Evolutionary conservation across 2,113 vertebrate species (phyloP).

Genomic region (Trichomycterus rosablanca): DNA sequence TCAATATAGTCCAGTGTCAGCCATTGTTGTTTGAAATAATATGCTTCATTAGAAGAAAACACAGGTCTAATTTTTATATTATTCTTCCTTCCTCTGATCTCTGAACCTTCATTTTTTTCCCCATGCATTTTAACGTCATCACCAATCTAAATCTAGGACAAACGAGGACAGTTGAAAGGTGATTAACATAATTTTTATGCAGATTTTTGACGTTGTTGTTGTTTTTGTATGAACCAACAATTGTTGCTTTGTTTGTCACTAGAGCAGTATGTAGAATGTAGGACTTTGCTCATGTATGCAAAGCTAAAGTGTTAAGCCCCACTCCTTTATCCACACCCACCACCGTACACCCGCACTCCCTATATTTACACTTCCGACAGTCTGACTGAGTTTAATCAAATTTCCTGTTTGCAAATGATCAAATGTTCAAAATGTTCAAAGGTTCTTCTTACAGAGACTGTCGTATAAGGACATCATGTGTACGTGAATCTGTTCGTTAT

Average conservation of each 20-base stretch:
- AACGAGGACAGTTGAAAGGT: constrained; percentile 69
- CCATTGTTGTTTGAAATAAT: too few species aligned
- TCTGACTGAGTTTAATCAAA: constrained; percentile 41
- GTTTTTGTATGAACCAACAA: constrained; percentile 12
- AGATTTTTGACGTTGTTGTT: constrained; percentile 57
- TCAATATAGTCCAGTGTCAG: too few species aligned
- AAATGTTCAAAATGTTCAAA: constrained; percentile 70
- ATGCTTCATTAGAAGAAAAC: too few species aligned
- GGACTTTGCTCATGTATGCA: constrained; percentile 68
- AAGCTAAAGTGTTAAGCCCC: constrained; percentile 59
- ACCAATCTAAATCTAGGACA: constrained; percentile 45
- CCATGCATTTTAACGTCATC: constrained; percentile 39
- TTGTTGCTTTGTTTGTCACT: constrained; percentile 29
- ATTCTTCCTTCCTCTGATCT: too few species aligned
- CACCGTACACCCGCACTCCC: constrained; percentile 19
- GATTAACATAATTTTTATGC: constrained; percentile 74
- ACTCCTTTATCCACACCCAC: constrained; percentile 35
- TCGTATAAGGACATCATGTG: constrained; percentile 60
- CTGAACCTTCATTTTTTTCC: constrained; percentile 46
- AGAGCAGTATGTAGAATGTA: constrained; percentile 56
- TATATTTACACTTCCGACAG: neutral
- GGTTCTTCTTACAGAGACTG: constrained; percentile 78
- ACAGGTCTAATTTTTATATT: too few species aligned
- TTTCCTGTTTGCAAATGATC: constrained; percentile 59
- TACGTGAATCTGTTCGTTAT: too few species aligned